Evolutionary conservation across 2,113 vertebrate species (phyloP).

Genomic region (Herpetotheres cachinnans): DNA sequence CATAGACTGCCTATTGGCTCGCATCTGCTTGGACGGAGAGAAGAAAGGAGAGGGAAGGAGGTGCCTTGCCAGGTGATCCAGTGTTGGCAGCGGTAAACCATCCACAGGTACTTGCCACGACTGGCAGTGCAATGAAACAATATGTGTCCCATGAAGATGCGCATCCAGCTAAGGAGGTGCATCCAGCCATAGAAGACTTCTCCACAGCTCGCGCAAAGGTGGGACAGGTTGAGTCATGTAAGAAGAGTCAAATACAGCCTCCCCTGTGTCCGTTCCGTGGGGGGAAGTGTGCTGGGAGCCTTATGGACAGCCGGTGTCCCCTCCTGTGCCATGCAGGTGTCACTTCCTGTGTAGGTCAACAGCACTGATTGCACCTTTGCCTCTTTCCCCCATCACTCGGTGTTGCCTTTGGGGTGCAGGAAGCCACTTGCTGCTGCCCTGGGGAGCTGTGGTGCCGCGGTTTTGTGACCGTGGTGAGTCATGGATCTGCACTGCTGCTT

Average conservation of each 20-base stretch:
- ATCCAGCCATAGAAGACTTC: not conserved
- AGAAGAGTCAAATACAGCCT: not conserved
- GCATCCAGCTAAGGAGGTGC: not conserved
- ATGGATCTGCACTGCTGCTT: fast-evolving
- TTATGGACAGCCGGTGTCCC: not conserved
- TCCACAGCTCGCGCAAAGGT: not conserved
- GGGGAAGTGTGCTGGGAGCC: not conserved
- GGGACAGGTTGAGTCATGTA: fast-evolving
- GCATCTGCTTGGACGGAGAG: not conserved
- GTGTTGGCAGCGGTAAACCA: not conserved
- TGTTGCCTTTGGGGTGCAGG: not conserved
- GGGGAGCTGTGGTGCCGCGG: fast-evolving
- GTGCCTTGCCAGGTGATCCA: not conserved
- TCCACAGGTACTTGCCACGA: not conserved
- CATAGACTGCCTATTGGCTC: not conserved
- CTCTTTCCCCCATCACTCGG: fast-evolving
- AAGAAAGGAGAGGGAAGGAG: not conserved
- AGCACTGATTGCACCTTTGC: not conserved
- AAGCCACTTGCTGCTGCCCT: not conserved
- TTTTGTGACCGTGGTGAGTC: not conserved
- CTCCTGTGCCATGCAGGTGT: not conserved
- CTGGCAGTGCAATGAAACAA: not conserved
- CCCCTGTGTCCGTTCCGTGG: not conserved
- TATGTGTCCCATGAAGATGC: not conserved
- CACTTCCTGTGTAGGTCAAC: not conserved